Percentiles rank a stretch among this genome's conserved stretches.
Conservation (phyloP, 1,140 invertebrate species). For the Drosophila bifasciata region DNA sequence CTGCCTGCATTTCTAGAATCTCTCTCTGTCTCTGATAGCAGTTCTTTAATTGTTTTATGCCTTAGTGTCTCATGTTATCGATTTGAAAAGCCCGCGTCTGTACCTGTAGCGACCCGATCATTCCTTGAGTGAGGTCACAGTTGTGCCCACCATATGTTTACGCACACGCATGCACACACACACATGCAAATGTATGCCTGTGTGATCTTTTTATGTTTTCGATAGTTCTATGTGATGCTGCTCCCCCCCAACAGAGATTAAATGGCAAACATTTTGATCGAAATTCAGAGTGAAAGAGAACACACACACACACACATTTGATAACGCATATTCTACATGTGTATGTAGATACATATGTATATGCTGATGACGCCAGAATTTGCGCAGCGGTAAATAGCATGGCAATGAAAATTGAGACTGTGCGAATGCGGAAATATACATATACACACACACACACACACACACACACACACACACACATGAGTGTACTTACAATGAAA, state of each 20-base stretch:
- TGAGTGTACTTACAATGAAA: no score
- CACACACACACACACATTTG: neutral
- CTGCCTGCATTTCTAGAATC: no score
- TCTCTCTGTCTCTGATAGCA: no score
- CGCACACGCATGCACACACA: constrained; percentile 2
- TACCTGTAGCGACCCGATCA: constrained; percentile 19
- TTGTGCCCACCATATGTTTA: constrained; percentile 17
- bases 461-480: no score
- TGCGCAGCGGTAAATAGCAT: constrained; percentile 46
- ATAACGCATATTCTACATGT: neutral
- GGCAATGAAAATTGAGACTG: constrained; percentile 33
- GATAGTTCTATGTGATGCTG: constrained; percentile 3
- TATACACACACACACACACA: no score
- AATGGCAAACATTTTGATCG: neutral
- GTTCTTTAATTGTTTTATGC: no score
- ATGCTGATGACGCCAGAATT: constrained; percentile 28
- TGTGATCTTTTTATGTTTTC: neutral
- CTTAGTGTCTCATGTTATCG: neutral
- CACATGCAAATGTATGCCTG: neutral
- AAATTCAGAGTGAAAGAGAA: neutral
- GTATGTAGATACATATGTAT: no score
- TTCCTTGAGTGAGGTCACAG: constrained; percentile 34
- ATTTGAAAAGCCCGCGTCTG: constrained; percentile 8
- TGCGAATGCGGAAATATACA: constrained; percentile 24
- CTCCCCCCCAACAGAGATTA: constrained; percentile 31